Evolutionary conservation across 2,888 invertebrate genomes (phyloP), one percentile per base, ranked within the genome.

Genomic region (Lordiphosa andalusiaca): DNA sequence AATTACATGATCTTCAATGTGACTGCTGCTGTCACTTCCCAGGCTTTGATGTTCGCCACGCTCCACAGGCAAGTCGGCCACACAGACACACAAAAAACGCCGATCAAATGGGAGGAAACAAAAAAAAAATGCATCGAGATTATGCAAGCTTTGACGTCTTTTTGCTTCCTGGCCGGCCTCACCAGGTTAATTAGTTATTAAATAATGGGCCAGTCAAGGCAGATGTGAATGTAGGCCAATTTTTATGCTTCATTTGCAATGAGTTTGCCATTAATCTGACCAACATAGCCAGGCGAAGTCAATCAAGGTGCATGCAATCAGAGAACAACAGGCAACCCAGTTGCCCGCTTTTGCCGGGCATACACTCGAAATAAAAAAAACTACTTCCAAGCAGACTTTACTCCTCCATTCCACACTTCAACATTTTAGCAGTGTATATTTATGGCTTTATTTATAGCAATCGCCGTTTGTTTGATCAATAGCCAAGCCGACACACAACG

Each of bases 1-100:
- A 77, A 82, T 82, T 84, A 82, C 82, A 75, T 63, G 73, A 78
- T 80, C 83, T 82, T 78, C 82, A 78, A 70, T 75, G 71, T 48
- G 67, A 54, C 46, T 59, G 30, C 48, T 53, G 58, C 53, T 55
- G 57, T 35, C 58, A 46, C 60, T 76, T 76, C 75, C 81, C 81
- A 76, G 66, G 63, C 70, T 72, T 81, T 59, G 61, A 66, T 71
- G 68, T 74, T 81, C 78, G 77, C 72, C 73, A 82, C 82, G 77
- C 82, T 77, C 63, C 69, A 82, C 68, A 78, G 73, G 73, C 77
- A 73, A 82, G 66, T 72, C 82, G 78, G 75, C 67, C 82, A 73
- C 74, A 72, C 52, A 53, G 59, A 53, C 50, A 54, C 42, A 74
- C 41, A 48, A 54, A 51, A 52, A 58, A 53, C 33, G 44, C 33